phyloP scores from a whole-genome alignment of 1,140 invertebrate genomes.

The Thereuonema tuberculata region DNA sequence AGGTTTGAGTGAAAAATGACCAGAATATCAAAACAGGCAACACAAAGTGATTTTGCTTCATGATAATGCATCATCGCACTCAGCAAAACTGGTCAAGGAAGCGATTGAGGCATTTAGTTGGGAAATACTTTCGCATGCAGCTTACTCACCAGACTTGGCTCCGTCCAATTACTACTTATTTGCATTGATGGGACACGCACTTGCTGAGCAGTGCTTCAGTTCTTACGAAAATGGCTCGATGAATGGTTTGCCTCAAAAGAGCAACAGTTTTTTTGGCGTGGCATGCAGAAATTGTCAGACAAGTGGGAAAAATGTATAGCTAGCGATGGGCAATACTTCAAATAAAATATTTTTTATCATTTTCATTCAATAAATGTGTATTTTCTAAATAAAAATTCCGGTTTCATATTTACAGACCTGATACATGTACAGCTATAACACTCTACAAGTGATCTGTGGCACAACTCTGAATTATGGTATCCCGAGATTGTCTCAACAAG shows the following conservation, averaged over 20 bases:
- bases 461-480: no score
- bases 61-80: constrained; percentile 10
- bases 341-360: constrained; percentile 12
- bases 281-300: constrained; percentile 10
- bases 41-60: constrained; percentile 14
- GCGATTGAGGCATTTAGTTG: constrained; percentile 9
- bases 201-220: constrained; percentile 11
- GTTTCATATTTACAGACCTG: constrained; percentile 5
- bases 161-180: constrained; percentile 15
- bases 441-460: no score
- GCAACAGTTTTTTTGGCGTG: constrained; percentile 3
- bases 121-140: constrained; percentile 14
- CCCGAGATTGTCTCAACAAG: no score
- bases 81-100: constrained; percentile 10
- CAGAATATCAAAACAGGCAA: neutral
- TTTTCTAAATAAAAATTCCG: constrained; percentile 1
- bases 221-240: constrained; percentile 11
- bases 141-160: constrained; percentile 14
- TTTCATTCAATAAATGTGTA: constrained; percentile 7
- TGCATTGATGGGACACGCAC: constrained; percentile 6
- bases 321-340: constrained; percentile 13
- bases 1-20: constrained; percentile 2
- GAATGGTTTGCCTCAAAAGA: constrained; percentile 11
- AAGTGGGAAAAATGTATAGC: constrained; percentile 12
- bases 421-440: no score